Evolutionary conservation across 53 echinoderm and acorn worm species (phyloP), one percentile per base, ranked within the genome.

Genomic region (Astropecten irregularis): DNA sequence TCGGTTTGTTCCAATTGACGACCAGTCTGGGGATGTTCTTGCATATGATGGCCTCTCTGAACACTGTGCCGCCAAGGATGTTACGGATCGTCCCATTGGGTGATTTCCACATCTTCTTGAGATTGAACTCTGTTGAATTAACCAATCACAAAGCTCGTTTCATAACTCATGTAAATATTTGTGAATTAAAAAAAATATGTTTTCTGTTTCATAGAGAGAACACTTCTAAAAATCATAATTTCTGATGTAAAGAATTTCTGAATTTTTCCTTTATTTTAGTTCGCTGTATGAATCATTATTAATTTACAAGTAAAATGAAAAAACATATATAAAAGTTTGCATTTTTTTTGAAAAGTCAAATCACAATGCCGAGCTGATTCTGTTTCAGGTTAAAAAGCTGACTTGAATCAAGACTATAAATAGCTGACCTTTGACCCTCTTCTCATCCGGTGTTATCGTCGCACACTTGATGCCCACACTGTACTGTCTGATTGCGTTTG

Each of bases 41-140:
- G 67, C 96, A 96, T 59, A 96, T 96, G 36, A 96, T 96, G 40
- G 96, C 96, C 32, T 96, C 92, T 28, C 96, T 64, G 68, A 96
- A 96, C 18, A 96, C 96, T 0, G 96, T 96, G 11, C 96, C 96
- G 2, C 96, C 96, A 0, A 96, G 90, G 67, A 96, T 96, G 89
- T 96, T 96, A 79, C 96, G 77, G 40, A 96, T 96, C 19, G 93
- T 93, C 28, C 96, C 96, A 55, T 96, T 96, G 20, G 96, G 96
- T 9, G 96, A 96, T 65, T 89, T 89, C 91, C 94, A 96, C 96
- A 96, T 96, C 82, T 93, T 93, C 89, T 96, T 96, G 44, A 96
- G 73, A 16, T 85, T 87, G 54, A 96, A 96, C 69, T 96, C 96
- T 96, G 83, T 10, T 27, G 50, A 14, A 8, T 58, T 58, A 26